Evolutionary conservation across 1,140 invertebrate genomes (phyloP).

Genomic region (Periplaneta americana): DNA sequence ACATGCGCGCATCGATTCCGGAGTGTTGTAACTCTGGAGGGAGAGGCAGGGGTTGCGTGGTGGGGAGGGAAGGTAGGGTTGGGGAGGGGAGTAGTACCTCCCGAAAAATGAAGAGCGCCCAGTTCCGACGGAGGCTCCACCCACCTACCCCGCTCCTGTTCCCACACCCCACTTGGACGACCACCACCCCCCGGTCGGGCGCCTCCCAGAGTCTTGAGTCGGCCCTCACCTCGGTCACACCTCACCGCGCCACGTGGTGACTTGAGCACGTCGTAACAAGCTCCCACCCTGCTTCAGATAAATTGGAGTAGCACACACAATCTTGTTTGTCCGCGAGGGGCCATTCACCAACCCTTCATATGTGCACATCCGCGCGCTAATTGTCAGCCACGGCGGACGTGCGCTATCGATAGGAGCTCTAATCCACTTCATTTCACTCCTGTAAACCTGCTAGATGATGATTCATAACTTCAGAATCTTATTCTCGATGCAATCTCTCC

Average conservation of each 20-base stretch:
- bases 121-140: not conserved
- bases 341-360: too few relatives aligned
- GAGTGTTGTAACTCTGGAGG: not conserved
- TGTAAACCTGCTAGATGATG: too few relatives aligned
- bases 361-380: too few relatives aligned
- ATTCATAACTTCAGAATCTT: too few relatives aligned
- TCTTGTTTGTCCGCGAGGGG: too few relatives aligned
- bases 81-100: not conserved
- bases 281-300: too few relatives aligned
- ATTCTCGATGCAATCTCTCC: too few relatives aligned
- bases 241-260: not conserved
- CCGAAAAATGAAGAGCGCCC: conserved; percentile 5
- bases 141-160: not conserved
- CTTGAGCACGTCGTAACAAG: too few relatives aligned
- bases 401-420: too few relatives aligned
- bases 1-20: not conserved
- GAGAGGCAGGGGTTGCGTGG: not conserved
- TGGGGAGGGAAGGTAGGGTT: not conserved
- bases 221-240: not conserved
- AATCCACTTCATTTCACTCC: too few relatives aligned
- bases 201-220: not conserved
- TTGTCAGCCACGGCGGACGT: too few relatives aligned
- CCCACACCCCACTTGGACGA: not conserved
- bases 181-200: not conserved
- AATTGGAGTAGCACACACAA: too few relatives aligned